These are phyloP conservation scores for Halictus quadricinctus DNA, from an alignment of 2,888 invertebrate genomes.

Conservation along the genomic window DNA sequence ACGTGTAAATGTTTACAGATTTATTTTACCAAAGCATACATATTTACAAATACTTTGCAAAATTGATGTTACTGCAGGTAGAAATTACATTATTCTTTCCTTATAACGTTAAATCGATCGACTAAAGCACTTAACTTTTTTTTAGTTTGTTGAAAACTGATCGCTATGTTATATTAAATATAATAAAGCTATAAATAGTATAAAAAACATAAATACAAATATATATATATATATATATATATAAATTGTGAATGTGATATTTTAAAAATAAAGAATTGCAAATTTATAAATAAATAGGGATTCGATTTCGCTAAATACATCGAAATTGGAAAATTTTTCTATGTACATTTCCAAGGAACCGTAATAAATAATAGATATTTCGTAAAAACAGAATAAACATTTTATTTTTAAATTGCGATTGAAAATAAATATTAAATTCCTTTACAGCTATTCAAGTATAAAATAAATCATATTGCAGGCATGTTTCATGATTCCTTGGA, in stretches of 20 bases:
- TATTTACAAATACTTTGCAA: slow-evolving; percentile 79
- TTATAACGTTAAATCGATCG: slow-evolving; percentile 38
- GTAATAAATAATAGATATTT: slow-evolving; percentile 26
- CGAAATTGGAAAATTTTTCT: slow-evolving; percentile 51
- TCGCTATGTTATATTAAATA: slow-evolving; percentile 32
- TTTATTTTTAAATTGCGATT: slow-evolving; percentile 24
- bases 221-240: slow-evolving; percentile 47
- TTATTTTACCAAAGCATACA: slow-evolving; percentile 78
- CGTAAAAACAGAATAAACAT: slow-evolving; percentile 28
- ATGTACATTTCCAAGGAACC: slow-evolving; percentile 66
- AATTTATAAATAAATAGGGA: slow-evolving; percentile 20
- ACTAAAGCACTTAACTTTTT: slow-evolving; percentile 46
- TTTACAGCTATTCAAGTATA: slow-evolving; percentile 25
- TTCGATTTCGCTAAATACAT: slow-evolving; percentile 29
- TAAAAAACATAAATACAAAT: slow-evolving; percentile 47
- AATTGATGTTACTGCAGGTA: slow-evolving; percentile 68
- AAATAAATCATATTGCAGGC: slow-evolving; percentile 31
- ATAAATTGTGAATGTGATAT: slow-evolving; percentile 35
- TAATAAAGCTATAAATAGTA: slow-evolving; percentile 51
- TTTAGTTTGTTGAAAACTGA: slow-evolving; percentile 22
- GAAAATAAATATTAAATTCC: slow-evolving; percentile 33
- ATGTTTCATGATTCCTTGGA: slow-evolving; percentile 53
- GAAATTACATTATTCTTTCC: slow-evolving; percentile 62
- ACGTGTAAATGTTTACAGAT: slow-evolving; percentile 69
- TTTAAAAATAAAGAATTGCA: slow-evolving; percentile 21